A percentile compares a stretch with the other conserved stretches of the same genome.
Evolutionary conservation across 2,888 invertebrate species (phyloP).

Genomic region (Clanis bilineata): DNA sequence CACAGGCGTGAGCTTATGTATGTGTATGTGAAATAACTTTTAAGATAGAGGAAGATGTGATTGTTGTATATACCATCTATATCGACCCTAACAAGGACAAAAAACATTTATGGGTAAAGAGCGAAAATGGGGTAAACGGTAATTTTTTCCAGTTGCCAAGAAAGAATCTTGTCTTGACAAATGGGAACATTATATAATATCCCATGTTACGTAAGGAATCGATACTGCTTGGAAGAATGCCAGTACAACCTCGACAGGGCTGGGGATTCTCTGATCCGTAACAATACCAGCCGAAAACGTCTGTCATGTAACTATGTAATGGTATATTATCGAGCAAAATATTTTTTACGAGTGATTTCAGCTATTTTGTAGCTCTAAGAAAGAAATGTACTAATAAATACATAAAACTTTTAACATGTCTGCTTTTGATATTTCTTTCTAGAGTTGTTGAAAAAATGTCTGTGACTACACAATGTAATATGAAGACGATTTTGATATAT

Average conservation of each 20-base stretch:
- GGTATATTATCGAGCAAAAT: neutral
- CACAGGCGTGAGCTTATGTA: too few species aligned
- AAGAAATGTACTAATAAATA: neutral
- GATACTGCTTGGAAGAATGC: constrained; percentile 42
- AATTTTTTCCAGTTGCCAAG: neutral
- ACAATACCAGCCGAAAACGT: neutral
- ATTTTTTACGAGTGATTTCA: neutral
- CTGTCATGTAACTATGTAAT: constrained; percentile 4
- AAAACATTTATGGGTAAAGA: neutral
- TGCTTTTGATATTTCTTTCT: too few species aligned
- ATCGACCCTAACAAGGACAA: too few species aligned
- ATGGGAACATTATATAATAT: constrained; percentile 31
- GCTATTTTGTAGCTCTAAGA: neutral
- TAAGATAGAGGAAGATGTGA: too few species aligned
- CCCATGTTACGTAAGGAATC: constrained; percentile 36
- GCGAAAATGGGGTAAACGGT: neutral
- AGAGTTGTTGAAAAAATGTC: too few species aligned
- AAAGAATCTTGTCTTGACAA: neutral
- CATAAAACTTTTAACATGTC: neutral
- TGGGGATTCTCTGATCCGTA: constrained; percentile 16
- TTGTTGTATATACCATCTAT: too few species aligned
- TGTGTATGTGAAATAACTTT: too few species aligned
- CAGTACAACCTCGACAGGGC: constrained; percentile 28
- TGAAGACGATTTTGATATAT: too few species aligned
- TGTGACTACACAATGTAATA: too few species aligned